A percentile compares a stretch with the other conserved stretches of the same genome.
Conservation (phyloP, 1,140 invertebrate species). For the Spodoptera frugiperda region DNA sequence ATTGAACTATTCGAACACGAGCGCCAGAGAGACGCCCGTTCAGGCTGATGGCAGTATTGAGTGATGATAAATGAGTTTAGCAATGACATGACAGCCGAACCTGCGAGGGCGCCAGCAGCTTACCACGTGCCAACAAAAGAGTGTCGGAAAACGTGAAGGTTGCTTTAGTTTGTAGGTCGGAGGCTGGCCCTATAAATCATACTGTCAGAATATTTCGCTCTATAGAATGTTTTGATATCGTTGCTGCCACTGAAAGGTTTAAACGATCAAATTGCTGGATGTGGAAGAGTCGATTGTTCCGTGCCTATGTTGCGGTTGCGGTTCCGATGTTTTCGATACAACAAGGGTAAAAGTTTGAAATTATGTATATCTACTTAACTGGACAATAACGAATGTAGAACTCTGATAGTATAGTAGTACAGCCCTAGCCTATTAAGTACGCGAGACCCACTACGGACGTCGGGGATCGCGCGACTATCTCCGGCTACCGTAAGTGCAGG, state of each 20-base stretch:
- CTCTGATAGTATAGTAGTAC: too few relatives aligned
- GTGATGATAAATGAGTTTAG: slow-evolving; percentile 80
- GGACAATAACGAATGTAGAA: not conserved
- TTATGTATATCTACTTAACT: not conserved
- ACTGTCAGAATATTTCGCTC: slow-evolving; percentile 77
- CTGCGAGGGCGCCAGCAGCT: slow-evolving; percentile 69
- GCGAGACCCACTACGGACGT: too few relatives aligned
- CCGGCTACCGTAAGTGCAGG: too few relatives aligned
- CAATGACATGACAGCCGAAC: slow-evolving; percentile 81
- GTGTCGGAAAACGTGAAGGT: slow-evolving; percentile 83
- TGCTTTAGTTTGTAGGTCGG: slow-evolving; percentile 85
- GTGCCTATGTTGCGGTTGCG: not conserved
- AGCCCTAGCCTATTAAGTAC: too few relatives aligned
- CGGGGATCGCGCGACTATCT: too few relatives aligned
- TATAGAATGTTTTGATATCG: slow-evolving; percentile 61
- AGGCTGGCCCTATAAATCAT: slow-evolving; percentile 82
- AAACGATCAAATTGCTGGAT: slow-evolving; percentile 36
- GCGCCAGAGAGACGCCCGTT: slow-evolving; percentile 79
- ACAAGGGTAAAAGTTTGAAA: too few relatives aligned
- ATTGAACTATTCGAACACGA: slow-evolving; percentile 56
- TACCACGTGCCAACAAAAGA: slow-evolving; percentile 84
- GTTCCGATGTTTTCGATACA: not conserved
- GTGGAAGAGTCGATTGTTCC: slow-evolving; percentile 8
- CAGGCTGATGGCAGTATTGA: slow-evolving; percentile 75
- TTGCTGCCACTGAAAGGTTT: slow-evolving; percentile 42